Evolutionary conservation across 2,888 invertebrate species (phyloP).

Genomic region (Pammene fasciana): DNA sequence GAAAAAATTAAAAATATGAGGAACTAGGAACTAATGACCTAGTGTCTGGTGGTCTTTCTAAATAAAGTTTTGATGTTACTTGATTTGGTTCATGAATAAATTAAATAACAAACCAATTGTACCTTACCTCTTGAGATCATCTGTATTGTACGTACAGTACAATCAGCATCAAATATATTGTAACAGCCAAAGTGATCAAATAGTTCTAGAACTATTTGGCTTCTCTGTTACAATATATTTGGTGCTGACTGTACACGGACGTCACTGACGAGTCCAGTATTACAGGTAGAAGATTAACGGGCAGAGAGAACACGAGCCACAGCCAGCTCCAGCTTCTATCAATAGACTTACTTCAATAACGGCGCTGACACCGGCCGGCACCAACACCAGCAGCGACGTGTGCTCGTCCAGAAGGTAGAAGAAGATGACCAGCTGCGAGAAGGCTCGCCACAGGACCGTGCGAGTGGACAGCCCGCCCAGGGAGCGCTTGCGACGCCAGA

Average conservation of each 20-base stretch:
- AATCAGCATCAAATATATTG: too few relatives aligned
- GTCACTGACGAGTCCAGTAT: constrained; percentile 74
- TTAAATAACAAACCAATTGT: too few relatives aligned
- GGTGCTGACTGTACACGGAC: too few relatives aligned
- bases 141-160: too few relatives aligned
- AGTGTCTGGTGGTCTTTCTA: too few relatives aligned
- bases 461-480: constrained; percentile 95
- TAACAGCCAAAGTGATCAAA: too few relatives aligned
- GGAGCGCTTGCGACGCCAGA: constrained; percentile 94
- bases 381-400: constrained; percentile 93
- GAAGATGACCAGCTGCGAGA: constrained; percentile 96
- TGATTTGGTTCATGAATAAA: too few relatives aligned
- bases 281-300: constrained; percentile 94
- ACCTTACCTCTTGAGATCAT: background rate
- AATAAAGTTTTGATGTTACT: too few relatives aligned
- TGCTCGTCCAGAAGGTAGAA: constrained; percentile 96
- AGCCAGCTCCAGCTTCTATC: constrained; percentile 57
- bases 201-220: too few relatives aligned
- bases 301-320: constrained; percentile 97
- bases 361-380: constrained; percentile 93
- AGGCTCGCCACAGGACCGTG: constrained; percentile 96
- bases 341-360: constrained; percentile 90
- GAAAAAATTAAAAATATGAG: too few relatives aligned
- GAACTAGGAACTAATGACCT: too few relatives aligned
- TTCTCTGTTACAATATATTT: too few relatives aligned